Evolutionary conservation across 2,888 invertebrate genomes (phyloP).

Genomic region (Ceriagrion tenellum): DNA sequence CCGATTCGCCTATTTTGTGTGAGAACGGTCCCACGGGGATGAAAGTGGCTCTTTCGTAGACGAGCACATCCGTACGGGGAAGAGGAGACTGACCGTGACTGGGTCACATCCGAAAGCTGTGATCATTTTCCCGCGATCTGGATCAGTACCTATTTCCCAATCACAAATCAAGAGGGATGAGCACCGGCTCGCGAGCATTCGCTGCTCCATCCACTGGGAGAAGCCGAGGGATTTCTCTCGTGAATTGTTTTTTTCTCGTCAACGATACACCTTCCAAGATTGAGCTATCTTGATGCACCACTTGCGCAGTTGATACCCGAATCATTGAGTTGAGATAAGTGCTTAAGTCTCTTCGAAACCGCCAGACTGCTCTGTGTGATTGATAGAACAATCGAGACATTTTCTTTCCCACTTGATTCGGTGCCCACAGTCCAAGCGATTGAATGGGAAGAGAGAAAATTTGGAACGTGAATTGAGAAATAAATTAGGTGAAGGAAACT

Average conservation of each 20-base stretch:
- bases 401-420: background rate
- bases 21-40: background rate
- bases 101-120: background rate
- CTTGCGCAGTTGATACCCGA: background rate
- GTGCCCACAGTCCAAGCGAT: background rate
- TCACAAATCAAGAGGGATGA: background rate
- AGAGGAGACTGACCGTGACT: background rate
- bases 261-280: background rate
- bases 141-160: background rate
- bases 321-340: background rate
- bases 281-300: slow-evolving; percentile 2
- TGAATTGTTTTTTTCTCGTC: background rate
- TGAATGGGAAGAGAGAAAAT: background rate
- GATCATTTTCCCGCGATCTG: background rate
- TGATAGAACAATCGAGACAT: background rate
- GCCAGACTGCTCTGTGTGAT: background rate
- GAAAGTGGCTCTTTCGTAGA: background rate
- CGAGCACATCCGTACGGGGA: background rate
- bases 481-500: background rate
- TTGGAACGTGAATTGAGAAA: background rate
- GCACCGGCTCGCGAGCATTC: background rate
- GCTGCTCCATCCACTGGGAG: background rate
- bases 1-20: background rate
- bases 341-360: background rate
- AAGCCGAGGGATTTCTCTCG: background rate